Conservation (phyloP, 2,797 vertebrate species). For the Zalophus californianus region DNA sequence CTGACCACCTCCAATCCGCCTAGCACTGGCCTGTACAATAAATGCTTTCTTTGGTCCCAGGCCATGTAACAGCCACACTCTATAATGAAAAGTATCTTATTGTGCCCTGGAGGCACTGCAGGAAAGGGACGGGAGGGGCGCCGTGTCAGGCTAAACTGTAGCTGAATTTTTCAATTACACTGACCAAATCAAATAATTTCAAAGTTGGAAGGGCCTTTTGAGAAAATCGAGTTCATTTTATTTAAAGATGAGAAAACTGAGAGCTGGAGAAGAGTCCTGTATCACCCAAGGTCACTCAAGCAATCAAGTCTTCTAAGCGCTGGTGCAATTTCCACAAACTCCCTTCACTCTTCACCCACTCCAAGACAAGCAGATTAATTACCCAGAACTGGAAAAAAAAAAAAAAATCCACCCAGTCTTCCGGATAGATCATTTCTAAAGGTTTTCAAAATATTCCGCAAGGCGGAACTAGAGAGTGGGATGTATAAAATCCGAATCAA, state of each 20-base stretch:
- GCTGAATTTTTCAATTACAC: background rate
- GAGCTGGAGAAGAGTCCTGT: background rate
- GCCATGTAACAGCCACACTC: constrained; percentile 71
- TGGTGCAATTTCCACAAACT: background rate
- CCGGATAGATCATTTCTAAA: background rate
- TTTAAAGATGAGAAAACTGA: constrained; percentile 14
- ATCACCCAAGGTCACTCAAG: constrained; percentile 65
- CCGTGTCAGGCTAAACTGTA: background rate
- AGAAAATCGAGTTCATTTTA: constrained; percentile 43
- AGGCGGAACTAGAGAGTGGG: background rate
- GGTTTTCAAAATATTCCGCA: background rate
- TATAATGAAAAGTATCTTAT: constrained; percentile 60
- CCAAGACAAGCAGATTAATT: background rate
- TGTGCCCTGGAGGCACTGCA: constrained; percentile 24
- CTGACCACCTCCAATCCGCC: constrained; percentile 59
- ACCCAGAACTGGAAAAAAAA: background rate
- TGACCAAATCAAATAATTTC: constrained; percentile 46
- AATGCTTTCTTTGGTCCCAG: constrained; percentile 80
- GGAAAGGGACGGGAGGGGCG: background rate
- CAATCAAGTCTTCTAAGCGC: background rate
- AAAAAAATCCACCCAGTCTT: background rate
- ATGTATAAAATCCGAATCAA: background rate
- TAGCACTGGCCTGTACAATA: constrained; percentile 73
- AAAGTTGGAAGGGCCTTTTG: background rate
- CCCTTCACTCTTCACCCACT: background rate